Percentiles rank a stretch among this genome's conserved stretches.
Evolutionary conservation across 2,113 vertebrate genomes (phyloP).

Genomic region (Rattus norvegicus): DNA sequence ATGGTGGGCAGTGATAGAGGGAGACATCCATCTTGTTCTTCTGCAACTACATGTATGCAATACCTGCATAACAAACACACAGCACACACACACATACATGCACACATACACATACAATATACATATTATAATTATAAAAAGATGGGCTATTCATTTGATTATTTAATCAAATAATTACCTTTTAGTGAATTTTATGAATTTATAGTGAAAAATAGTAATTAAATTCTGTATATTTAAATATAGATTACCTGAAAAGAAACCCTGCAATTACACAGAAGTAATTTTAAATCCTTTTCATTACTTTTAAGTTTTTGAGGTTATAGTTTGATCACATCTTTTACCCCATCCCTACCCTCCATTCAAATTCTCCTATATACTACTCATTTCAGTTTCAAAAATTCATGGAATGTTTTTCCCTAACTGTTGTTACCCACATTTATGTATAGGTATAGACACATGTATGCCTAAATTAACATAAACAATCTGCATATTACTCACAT

Average conservation of each 20-base stretch:
- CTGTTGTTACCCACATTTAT: background rate
- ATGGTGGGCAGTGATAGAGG: background rate
- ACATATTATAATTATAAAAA: background rate
- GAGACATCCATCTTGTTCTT: background rate
- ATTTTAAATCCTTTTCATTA: background rate
- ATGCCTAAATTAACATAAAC: background rate
- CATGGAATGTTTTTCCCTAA: background rate
- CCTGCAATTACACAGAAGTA: background rate
- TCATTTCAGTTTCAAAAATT: background rate
- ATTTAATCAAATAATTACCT: slow-evolving; percentile 49
- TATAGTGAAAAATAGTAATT: slow-evolving; percentile 36
- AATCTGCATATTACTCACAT: background rate
- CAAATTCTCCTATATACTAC: background rate
- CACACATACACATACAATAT: background rate
- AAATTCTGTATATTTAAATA: background rate
- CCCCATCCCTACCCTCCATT: background rate
- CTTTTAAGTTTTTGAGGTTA: background rate
- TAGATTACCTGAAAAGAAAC: background rate
- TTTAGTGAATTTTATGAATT: slow-evolving; percentile 39
- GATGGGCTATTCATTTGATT: background rate
- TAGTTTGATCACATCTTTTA: background rate
- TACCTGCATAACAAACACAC: background rate
- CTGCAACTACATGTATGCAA: background rate
- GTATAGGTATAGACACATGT: background rate
- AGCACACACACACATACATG: background rate